Evolutionary conservation across 1,140 invertebrate species (phyloP).

Genomic region (Nomia melanderi): DNA sequence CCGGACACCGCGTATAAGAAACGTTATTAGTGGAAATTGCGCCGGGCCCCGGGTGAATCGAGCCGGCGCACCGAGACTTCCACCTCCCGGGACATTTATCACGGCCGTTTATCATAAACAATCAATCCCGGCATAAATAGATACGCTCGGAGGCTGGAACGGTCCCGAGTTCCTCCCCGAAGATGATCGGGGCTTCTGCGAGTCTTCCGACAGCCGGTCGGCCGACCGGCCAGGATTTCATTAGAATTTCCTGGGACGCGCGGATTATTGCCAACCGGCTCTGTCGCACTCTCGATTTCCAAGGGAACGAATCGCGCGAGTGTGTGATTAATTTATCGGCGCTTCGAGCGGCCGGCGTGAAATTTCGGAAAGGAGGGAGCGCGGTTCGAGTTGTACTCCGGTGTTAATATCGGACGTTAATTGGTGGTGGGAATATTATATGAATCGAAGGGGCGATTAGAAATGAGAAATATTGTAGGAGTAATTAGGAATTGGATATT

Average conservation of each 20-base stretch:
- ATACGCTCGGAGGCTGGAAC: neutral
- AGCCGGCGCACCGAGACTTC: neutral
- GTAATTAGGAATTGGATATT: too few relatives aligned
- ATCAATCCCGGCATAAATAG: slow-evolving; percentile 50
- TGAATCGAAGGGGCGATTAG: too few relatives aligned
- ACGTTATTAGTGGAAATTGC: slow-evolving; percentile 49
- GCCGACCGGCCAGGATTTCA: neutral
- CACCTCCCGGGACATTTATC: slow-evolving; percentile 40
- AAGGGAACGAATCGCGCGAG: too few relatives aligned
- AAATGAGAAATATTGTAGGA: too few relatives aligned
- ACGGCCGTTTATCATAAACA: slow-evolving; percentile 20
- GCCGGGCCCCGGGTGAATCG: slow-evolving; percentile 13
- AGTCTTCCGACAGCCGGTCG: slow-evolving; percentile 16
- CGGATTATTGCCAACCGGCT: too few relatives aligned
- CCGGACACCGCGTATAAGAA: neutral
- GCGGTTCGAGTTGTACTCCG: too few relatives aligned
- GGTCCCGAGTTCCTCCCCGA: neutral
- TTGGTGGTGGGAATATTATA: too few relatives aligned
- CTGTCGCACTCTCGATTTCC: too few relatives aligned
- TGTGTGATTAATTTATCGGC: too few relatives aligned
- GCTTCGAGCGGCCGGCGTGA: too few relatives aligned
- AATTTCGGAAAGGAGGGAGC: too few relatives aligned
- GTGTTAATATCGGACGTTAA: too few relatives aligned
- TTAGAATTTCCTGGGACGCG: neutral
- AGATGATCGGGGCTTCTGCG: slow-evolving; percentile 14